A percentile compares a stretch with the other conserved stretches of the same genome.
Evolutionary conservation across 2,888 invertebrate genomes (phyloP).

Genomic region (Drosophila hamatofila): DNA sequence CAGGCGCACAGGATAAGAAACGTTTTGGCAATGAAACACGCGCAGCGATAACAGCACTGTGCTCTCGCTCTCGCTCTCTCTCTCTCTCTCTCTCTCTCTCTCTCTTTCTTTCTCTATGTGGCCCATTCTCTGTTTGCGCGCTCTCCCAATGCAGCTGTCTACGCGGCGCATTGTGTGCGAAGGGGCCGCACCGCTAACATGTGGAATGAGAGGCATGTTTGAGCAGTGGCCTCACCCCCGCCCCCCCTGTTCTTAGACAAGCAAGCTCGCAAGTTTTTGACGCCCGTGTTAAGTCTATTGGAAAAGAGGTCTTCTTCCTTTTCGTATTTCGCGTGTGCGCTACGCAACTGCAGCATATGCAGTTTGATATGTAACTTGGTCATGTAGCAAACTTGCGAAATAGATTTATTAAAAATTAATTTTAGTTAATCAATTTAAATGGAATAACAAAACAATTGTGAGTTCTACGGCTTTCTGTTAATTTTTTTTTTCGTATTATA

Average conservation of each 20-base stretch:
- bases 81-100: constrained; percentile 7
- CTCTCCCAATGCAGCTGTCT: constrained; percentile 53
- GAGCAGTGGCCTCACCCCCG: neutral
- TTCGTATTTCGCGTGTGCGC: constrained; percentile 37
- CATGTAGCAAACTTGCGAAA: too few relatives aligned
- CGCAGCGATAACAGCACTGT: constrained; percentile 62
- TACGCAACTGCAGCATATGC: constrained; percentile 25
- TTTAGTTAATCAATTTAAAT: too few relatives aligned
- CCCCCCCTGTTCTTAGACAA: constrained; percentile 60
- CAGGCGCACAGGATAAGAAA: constrained; percentile 71
- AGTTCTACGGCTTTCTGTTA: too few relatives aligned
- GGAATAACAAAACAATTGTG: too few relatives aligned
- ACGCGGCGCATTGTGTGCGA: constrained; percentile 43
- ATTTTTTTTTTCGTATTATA: too few relatives aligned
- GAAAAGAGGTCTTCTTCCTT: constrained; percentile 64
- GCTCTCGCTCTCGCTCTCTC: neutral
- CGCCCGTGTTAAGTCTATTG: constrained; percentile 73
- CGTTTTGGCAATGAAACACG: constrained; percentile 60
- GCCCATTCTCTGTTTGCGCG: neutral
- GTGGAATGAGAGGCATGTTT: neutral
- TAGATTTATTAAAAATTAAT: too few relatives aligned
- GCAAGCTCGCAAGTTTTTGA: constrained; percentile 76
- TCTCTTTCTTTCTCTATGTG: constrained; percentile 1
- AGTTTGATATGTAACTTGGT: neutral
- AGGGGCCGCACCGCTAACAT: neutral